Evolutionary conservation across 2,797 vertebrate species (phyloP).

Genomic region (Capromys pilorides): DNA sequence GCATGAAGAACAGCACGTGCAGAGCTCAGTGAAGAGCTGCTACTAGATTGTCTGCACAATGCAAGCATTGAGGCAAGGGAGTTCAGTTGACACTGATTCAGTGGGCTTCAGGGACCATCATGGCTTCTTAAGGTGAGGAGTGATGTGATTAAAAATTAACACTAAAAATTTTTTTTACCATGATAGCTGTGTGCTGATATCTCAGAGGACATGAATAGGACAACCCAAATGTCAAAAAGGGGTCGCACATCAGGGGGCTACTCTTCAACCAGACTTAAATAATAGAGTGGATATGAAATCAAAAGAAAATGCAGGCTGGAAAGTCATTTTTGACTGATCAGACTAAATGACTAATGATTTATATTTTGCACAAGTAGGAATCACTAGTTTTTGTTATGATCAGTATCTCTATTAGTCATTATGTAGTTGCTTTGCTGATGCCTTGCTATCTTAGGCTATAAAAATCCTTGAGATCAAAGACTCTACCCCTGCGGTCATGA

Average conservation of each 20-base stretch:
- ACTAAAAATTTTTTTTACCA: background rate
- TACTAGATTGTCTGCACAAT: background rate
- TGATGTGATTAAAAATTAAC: background rate
- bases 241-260: too few relatives aligned
- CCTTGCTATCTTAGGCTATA: background rate
- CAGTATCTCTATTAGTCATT: constrained; percentile 16
- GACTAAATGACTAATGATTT: background rate
- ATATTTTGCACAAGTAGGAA: background rate
- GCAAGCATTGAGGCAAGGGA: background rate
- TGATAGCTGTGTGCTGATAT: background rate
- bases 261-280: background rate
- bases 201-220: background rate
- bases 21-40: background rate
- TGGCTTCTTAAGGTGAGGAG: background rate
- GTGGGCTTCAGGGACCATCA: background rate
- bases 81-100: background rate
- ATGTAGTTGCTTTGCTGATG: constrained; percentile 16
- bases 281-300: background rate
- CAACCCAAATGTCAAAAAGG: background rate
- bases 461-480: background rate
- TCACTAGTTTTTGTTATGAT: background rate
- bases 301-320: background rate
- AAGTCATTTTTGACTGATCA: constrained; percentile 24
- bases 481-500: background rate
- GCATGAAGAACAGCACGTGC: background rate